Conservation (phyloP, 2,888 invertebrate genomes). For the Pseudanteris insignis region DNA sequence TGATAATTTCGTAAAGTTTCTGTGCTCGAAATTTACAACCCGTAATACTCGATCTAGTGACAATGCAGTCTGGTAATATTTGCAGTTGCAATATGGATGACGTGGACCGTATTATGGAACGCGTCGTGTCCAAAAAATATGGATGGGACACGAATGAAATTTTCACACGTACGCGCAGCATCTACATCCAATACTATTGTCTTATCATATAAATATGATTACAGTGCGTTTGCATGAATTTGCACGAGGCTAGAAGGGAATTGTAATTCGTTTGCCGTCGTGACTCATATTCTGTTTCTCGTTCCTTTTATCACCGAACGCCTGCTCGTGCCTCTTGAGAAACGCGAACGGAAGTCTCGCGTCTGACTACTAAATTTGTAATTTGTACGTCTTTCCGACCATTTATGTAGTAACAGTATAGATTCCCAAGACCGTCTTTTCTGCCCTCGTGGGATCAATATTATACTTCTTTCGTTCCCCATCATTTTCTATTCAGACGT, state of each 20-base stretch:
- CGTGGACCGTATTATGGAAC: no score
- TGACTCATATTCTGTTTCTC: constrained; percentile 27
- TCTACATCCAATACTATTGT: no score
- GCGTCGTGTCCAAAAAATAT: no score
- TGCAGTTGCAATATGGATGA: no score
- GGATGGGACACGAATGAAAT: no score
- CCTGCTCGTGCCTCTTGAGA: constrained; percentile 13
- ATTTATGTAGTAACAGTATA: constrained; percentile 36
- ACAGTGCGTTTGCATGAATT: constrained; percentile 12
- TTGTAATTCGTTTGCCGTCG: constrained; percentile 31
- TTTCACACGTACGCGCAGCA: no score
- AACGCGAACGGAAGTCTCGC: constrained; percentile 33
- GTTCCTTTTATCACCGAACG: constrained; percentile 23
- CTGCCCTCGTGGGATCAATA: constrained; percentile 28
- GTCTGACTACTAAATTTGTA: constrained; percentile 40
- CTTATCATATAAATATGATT: constrained; percentile 5
- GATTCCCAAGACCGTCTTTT: constrained; percentile 32
- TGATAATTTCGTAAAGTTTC: no score
- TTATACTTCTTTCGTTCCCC: constrained; percentile 22
- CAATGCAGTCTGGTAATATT: no score
- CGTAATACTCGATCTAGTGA: no score
- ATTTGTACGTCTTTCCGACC: constrained; percentile 40
- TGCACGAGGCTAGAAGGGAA: constrained; percentile 5
- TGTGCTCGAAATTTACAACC: no score
- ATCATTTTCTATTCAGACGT: constrained; percentile 24